phyloP scores from a whole-genome alignment of 2,797 vertebrate species.

The Stomatorhinus walkeri region DNA sequence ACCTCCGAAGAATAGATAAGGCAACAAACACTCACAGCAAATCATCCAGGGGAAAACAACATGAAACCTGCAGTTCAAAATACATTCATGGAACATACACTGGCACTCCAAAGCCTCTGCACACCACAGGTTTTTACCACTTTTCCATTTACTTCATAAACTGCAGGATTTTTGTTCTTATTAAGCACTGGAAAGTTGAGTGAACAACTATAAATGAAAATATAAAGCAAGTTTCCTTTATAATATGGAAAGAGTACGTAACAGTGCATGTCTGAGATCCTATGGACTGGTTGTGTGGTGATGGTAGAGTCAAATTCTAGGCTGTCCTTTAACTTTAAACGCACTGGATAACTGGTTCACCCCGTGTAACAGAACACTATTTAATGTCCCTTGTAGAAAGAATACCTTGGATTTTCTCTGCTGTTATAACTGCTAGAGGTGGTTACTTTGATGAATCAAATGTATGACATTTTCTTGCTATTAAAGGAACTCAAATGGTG shows the following conservation, averaged over 20 bases:
- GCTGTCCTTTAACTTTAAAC: not conserved
- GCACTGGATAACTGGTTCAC: not conserved
- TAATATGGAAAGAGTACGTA: not conserved
- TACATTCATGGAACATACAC: not conserved
- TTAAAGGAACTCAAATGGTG: not conserved
- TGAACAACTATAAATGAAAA: not conserved
- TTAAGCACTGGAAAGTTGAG: not conserved
- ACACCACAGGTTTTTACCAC: not conserved
- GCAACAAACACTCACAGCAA: not conserved
- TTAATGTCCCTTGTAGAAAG: not conserved
- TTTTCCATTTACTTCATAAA: not conserved
- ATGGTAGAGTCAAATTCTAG: not conserved
- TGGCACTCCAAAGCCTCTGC: not conserved
- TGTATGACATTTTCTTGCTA: not conserved
- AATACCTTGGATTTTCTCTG: not conserved
- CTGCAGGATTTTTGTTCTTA: not conserved
- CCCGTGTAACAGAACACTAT: not conserved
- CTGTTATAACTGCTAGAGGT: not conserved
- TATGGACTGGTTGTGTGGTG: not conserved
- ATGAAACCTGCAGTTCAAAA: not conserved
- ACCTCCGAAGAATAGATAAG: not conserved
- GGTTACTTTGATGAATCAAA: not conserved
- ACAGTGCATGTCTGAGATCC: not conserved
- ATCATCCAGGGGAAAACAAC: not conserved
- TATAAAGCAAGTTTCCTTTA: not conserved